Evolutionary conservation across 2,888 invertebrate species (phyloP).

Genomic region (Dryocosmus kuriphilus): DNA sequence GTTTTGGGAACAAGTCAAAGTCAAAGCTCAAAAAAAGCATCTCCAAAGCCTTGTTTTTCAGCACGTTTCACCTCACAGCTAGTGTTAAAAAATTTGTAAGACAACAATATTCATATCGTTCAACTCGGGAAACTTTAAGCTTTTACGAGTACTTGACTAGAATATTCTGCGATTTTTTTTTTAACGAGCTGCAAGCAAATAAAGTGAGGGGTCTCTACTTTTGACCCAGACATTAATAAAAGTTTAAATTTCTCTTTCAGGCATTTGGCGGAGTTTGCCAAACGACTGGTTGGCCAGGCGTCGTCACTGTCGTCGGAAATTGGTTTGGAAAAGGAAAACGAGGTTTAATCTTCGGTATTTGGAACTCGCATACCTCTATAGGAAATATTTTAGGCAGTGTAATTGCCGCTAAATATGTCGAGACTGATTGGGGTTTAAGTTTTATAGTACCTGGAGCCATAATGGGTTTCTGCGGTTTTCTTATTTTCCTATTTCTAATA

Average conservation of each 20-base stretch:
- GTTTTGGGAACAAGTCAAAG: no score
- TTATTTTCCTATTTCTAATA: constrained; percentile 90
- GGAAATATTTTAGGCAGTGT: constrained; percentile 96
- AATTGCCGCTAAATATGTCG: constrained; percentile 93
- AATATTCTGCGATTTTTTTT: no score
- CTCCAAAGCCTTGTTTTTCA: no score
- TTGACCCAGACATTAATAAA: no score
- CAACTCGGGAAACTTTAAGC: no score
- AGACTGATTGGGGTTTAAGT: constrained; percentile 92
- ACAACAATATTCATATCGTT: no score
- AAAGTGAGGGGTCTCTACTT: no score
- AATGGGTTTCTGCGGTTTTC: constrained; percentile 85
- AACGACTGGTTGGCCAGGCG: constrained; percentile 98
- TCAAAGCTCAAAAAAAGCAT: no score
- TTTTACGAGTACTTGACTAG: no score
- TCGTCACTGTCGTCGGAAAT: constrained; percentile 94
- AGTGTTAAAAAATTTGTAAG: no score
- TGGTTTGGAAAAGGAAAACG: constrained; percentile 97
- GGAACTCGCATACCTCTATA: constrained; percentile 98
- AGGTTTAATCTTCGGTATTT: constrained; percentile 95
- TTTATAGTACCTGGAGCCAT: constrained; percentile 94
- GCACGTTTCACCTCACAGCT: no score
- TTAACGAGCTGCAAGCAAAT: no score
- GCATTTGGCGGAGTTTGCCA: constrained; percentile 91
- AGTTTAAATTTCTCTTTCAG: constrained; percentile 76